Percentiles rank a stretch among this genome's conserved stretches.
Evolutionary conservation across 92 coral and sea anemone species (phyloP).

Genomic region (Parazoanthus atlanticus): DNA sequence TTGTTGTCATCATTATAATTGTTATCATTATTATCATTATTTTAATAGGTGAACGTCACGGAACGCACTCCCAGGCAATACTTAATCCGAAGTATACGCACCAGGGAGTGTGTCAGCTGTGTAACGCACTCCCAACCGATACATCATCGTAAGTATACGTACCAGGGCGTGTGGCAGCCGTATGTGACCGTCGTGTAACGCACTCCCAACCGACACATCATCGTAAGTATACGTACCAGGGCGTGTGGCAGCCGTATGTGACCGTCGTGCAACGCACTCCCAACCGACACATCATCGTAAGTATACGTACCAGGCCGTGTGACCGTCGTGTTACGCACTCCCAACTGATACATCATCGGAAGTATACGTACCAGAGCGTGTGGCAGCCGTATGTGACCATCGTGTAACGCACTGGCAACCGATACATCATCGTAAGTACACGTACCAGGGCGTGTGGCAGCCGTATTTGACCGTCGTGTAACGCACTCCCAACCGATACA

Average conservation of each 20-base stretch:
- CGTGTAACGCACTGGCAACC: too few relatives aligned
- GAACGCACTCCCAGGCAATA: too few relatives aligned
- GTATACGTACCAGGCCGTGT: constrained; percentile 63
- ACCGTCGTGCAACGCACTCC: too few relatives aligned
- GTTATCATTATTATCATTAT: too few relatives aligned
- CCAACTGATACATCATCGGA: too few relatives aligned
- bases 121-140: constrained; percentile 59
- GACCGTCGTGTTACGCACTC: too few relatives aligned
- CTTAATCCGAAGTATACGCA: constrained; percentile 2
- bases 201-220: constrained; percentile 70
- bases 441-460: constrained; percentile 74
- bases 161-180: constrained; percentile 76
- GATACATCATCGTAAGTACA: neutral
- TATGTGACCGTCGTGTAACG: constrained; percentile 76
- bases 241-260: constrained; percentile 63
- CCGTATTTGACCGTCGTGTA: constrained; percentile 73
- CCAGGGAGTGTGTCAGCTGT: constrained; percentile 77
- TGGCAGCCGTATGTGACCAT: constrained; percentile 52
- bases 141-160: neutral
- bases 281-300: neutral
- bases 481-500: constrained; percentile 51
- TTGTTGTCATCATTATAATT: too few relatives aligned
- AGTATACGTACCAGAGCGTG: constrained; percentile 63
- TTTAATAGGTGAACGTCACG: too few relatives aligned
- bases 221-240: constrained; percentile 62